A percentile compares a stretch with the other conserved stretches of the same genome.
Conservation (phyloP, 2,888 invertebrate species). For the Elysia crispata region DNA sequence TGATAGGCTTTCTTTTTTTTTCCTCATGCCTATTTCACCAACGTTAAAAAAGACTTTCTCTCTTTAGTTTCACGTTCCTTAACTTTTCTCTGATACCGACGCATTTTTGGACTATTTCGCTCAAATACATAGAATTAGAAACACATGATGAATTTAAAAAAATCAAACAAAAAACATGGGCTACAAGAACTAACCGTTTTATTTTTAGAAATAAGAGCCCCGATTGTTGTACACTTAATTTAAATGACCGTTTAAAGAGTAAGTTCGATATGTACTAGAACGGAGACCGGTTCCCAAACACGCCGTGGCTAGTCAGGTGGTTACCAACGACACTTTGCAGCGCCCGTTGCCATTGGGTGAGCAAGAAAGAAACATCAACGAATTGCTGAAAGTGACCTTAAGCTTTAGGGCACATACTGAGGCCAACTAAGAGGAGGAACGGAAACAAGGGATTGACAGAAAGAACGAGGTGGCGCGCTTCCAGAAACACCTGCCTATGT, state of each 20-base stretch:
- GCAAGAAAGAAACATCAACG: slow-evolving; percentile 54
- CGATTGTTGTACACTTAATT: too few species aligned
- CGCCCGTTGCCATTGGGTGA: slow-evolving; percentile 59
- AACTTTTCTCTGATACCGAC: too few species aligned
- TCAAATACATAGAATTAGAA: too few species aligned
- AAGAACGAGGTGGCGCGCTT: slow-evolving; percentile 89
- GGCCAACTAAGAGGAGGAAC: slow-evolving; percentile 82
- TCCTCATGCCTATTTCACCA: too few species aligned
- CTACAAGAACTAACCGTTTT: slow-evolving; percentile 57
- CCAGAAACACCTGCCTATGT: slow-evolving; percentile 91
- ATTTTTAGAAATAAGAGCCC: too few species aligned
- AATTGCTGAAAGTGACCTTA: slow-evolving; percentile 58
- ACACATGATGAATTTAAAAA: slow-evolving; percentile 78
- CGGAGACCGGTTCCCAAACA: slow-evolving; percentile 37
- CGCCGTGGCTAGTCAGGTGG: slow-evolving; percentile 36
- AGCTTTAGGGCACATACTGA: slow-evolving; percentile 49
- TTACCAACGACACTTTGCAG: slow-evolving; percentile 48
- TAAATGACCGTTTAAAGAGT: too few species aligned
- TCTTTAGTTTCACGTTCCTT: too few species aligned
- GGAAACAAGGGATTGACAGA: slow-evolving; percentile 89
- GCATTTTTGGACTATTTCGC: too few species aligned
- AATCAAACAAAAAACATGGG: slow-evolving; percentile 59
- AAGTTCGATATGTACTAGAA: slow-evolving; percentile 53
- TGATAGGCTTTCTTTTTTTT: too few species aligned
- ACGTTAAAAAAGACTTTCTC: too few species aligned